Conservation (phyloP, 2,888 invertebrate species). For the Pardosa pseudoannulata region DNA sequence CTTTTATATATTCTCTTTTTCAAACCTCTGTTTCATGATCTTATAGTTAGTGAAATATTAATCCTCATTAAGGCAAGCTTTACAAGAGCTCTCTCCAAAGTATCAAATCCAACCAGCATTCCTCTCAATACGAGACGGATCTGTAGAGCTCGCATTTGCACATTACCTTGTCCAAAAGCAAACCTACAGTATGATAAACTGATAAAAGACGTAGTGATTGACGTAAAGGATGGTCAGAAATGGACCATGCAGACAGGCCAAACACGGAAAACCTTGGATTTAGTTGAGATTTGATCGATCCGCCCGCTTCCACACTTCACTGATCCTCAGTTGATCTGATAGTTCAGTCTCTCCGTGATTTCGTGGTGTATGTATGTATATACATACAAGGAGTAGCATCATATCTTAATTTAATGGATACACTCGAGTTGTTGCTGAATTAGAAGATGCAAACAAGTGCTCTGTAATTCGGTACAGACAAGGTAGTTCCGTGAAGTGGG, state of each 20-base stretch:
- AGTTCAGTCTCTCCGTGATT: not conserved
- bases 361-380: too few relatives aligned
- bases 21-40: too few relatives aligned
- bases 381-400: not conserved
- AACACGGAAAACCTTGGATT: constrained; percentile 53
- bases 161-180: not conserved
- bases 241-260: constrained; percentile 40
- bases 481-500: too few relatives aligned
- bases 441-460: not conserved
- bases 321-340: not conserved
- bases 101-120: too few relatives aligned
- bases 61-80: too few relatives aligned
- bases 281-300: constrained; percentile 49
- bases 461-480: too few relatives aligned
- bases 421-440: not conserved
- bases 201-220: constrained; percentile 49
- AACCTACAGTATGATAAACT: constrained; percentile 33
- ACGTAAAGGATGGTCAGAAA: constrained; percentile 54
- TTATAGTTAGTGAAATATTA: too few relatives aligned
- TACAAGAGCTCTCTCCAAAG: too few relatives aligned
- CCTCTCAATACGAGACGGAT: not conserved
- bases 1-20: too few relatives aligned
- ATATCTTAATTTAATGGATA: not conserved
- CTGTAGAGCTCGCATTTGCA: not conserved
- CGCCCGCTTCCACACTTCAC: not conserved